Conservation (phyloP, 2,797 vertebrate species). For the Natrix natrix region DNA sequence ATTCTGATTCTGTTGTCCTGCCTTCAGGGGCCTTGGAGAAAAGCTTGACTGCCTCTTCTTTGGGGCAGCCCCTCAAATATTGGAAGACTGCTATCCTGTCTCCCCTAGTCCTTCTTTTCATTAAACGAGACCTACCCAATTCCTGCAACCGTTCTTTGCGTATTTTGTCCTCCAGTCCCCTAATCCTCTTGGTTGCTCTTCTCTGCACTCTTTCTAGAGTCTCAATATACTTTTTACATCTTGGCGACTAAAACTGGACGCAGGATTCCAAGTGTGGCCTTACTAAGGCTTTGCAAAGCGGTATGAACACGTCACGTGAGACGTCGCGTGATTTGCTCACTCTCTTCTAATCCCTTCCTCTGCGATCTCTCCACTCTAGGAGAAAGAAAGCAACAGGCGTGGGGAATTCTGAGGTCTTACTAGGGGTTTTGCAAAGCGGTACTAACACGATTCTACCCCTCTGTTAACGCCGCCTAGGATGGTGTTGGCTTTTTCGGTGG, state of each 20-base stretch:
- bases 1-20: background rate
- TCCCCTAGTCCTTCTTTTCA: too few species aligned
- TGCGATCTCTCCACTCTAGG: too few species aligned
- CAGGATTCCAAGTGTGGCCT: fast-evolving
- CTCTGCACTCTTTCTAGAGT: background rate
- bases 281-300: too few species aligned
- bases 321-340: too few species aligned
- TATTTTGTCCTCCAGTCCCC: background rate
- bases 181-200: background rate
- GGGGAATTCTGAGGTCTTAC: too few species aligned
- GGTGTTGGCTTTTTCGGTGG: too few species aligned
- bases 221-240: background rate
- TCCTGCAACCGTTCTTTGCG: fast-evolving
- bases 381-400: too few species aligned
- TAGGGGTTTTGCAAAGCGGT: background rate
- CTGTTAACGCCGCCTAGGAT: background rate
- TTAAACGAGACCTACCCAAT: background rate
- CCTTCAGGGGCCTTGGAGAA: background rate
- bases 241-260: background rate
- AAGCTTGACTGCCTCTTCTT: too few species aligned
- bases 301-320: too few species aligned
- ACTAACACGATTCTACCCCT: background rate
- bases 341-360: too few species aligned
- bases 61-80: too few species aligned
- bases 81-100: too few species aligned